Conservation (phyloP, 1,140 invertebrate species). For the Drosophila chauvacae region DNA sequence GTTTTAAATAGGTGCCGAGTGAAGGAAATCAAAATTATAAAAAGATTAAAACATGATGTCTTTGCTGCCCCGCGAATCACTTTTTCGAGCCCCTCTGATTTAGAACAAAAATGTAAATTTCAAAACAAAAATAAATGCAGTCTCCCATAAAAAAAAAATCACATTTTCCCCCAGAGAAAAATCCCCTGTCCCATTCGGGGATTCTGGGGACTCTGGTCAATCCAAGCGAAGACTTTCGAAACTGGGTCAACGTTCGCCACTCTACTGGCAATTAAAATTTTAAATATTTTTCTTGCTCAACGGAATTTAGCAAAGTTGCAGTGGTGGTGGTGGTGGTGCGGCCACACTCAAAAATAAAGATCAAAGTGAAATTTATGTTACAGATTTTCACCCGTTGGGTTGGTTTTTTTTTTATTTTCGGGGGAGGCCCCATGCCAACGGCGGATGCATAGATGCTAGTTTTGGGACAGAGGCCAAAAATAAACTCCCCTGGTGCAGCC, state of each 20-base stretch:
- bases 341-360: constrained; percentile 59
- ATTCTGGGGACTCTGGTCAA: constrained; percentile 3
- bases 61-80: not conserved
- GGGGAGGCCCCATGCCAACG: constrained; percentile 18
- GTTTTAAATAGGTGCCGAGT: not conserved
- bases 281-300: constrained; percentile 27
- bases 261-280: constrained; percentile 62
- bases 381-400: constrained; percentile 26
- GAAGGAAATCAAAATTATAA: not conserved
- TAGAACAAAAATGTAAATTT: constrained; percentile 18
- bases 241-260: constrained; percentile 40
- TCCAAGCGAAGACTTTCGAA: constrained; percentile 18
- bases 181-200: not conserved
- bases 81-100: not conserved
- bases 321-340: constrained; percentile 11
- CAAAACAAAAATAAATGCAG: constrained; percentile 8
- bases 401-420: not conserved
- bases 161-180: constrained; percentile 6
- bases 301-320: constrained; percentile 40
- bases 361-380: constrained; percentile 61
- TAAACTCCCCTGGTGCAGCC: constrained; percentile 41
- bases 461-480: constrained; percentile 43
- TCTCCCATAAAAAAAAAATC: not conserved
- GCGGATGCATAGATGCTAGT: constrained; percentile 22
- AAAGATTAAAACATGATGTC: not conserved